Conservation (phyloP, 2,888 invertebrate species). For the Lasioglossum leucozonium region DNA sequence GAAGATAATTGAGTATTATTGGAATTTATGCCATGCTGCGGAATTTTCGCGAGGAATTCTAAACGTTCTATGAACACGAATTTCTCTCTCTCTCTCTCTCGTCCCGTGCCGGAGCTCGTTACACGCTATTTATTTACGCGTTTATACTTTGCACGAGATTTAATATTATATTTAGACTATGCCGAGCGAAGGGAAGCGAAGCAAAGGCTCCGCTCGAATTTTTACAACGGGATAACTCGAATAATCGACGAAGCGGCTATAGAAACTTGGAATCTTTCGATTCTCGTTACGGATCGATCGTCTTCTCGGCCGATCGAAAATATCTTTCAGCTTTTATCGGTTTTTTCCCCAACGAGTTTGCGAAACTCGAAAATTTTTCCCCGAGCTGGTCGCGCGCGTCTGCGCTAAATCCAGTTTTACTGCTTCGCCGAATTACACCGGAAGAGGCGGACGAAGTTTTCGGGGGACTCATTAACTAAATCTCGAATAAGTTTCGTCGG, state of each 20-base stretch:
- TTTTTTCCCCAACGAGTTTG: not conserved
- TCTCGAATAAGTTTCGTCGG: not conserved
- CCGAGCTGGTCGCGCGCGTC: not conserved
- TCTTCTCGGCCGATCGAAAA: not conserved
- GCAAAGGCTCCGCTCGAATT: not conserved
- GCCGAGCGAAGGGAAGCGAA: not conserved
- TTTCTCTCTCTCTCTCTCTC: not conserved
- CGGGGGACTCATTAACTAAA: not conserved
- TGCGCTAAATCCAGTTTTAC: not conserved
- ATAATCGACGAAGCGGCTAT: not conserved
- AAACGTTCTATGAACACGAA: not conserved
- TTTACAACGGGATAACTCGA: not conserved
- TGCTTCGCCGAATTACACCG: not conserved
- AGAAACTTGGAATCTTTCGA: not conserved
- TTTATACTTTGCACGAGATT: not conserved
- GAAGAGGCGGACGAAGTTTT: constrained; percentile 11
- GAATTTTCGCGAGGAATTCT: constrained; percentile 5
- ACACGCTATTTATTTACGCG: constrained; percentile 4
- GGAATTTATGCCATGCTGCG: constrained; percentile 14
- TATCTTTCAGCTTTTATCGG: not conserved
- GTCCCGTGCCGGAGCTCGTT: not conserved
- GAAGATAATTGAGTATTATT: constrained; percentile 19
- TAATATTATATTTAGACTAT: not conserved
- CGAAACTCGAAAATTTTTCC: not conserved
- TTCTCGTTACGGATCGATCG: not conserved